These are phyloP conservation scores for Trissolcus japonicus DNA, from an alignment of 2,888 invertebrate genomes.

Conservation along the genomic window DNA sequence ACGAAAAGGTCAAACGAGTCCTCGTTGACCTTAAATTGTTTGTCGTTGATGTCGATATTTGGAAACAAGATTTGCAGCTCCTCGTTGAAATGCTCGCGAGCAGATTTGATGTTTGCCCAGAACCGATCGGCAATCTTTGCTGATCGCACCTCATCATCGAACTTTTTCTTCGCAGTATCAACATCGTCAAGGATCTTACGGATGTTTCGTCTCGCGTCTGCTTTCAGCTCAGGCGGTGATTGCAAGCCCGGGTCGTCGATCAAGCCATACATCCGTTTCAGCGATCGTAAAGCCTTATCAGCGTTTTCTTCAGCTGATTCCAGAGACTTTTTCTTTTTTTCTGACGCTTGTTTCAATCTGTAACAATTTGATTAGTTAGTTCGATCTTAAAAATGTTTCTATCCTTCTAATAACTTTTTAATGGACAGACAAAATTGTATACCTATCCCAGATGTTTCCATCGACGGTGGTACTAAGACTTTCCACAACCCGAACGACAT, in stretches of 20 bases:
- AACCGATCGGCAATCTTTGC: conserved; percentile 85
- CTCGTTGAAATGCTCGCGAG: conserved; percentile 80
- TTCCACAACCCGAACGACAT: conserved; percentile 68
- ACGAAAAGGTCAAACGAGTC: conserved; percentile 87
- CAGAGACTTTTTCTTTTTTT: conserved; percentile 79
- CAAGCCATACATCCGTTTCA: conserved; percentile 75
- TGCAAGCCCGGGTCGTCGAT: conserved; percentile 75
- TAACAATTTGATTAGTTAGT: background rate
- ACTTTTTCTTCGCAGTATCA: conserved; percentile 79
- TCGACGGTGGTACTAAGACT: conserved; percentile 57
- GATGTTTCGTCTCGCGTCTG: conserved; percentile 70
- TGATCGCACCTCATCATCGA: conserved; percentile 79
- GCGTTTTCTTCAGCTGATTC: conserved; percentile 80
- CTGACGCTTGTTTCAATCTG: conserved; percentile 79
- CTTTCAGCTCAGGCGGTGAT: conserved; percentile 72
- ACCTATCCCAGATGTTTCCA: conserved; percentile 69
- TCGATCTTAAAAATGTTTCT: background rate
- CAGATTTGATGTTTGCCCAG: conserved; percentile 86
- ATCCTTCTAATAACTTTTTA: background rate
- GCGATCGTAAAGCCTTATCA: conserved; percentile 77
- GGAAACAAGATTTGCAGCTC: conserved; percentile 86
- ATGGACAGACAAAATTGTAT: background rate
- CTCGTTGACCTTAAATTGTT: conserved; percentile 80
- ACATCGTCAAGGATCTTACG: conserved; percentile 79
- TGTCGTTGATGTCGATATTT: conserved; percentile 82